These are phyloP conservation scores for Sander vitreus DNA, from an alignment of 2,113 vertebrate genomes.

Conservation along the genomic window DNA sequence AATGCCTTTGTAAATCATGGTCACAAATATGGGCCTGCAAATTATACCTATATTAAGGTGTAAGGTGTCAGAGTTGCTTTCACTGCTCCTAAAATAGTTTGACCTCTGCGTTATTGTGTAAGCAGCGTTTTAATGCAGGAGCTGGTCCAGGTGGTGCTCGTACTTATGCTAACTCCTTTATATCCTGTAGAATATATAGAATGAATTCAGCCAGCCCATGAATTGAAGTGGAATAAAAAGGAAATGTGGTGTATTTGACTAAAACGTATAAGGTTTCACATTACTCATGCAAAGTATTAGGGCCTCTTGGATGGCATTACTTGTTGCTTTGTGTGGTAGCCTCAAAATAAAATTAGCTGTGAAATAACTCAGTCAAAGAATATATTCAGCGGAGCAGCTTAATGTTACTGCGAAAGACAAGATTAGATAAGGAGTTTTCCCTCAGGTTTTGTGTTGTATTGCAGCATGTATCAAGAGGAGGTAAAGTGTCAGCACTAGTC, in stretches of 20 bases:
- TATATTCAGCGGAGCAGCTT: neutral
- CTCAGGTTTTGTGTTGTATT: neutral
- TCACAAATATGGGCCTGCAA: slow-evolving; percentile 3
- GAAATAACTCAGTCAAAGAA: neutral
- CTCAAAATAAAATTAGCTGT: neutral
- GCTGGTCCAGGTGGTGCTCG: neutral
- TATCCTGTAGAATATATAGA: neutral
- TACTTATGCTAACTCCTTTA: neutral
- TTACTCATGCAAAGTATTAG: neutral
- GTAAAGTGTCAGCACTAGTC: neutral
- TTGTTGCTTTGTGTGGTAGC: neutral
- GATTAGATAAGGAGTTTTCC: neutral
- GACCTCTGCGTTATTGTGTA: neutral
- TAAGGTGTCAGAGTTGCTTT: slow-evolving; percentile 16
- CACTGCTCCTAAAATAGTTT: slow-evolving; percentile 14
- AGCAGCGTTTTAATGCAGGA: neutral
- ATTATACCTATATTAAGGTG: slow-evolving; percentile 4
- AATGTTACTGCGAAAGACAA: neutral
- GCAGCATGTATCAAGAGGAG: neutral
- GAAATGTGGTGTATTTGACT: neutral
- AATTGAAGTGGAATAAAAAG: neutral
- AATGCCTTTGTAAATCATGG: slow-evolving; percentile 29
- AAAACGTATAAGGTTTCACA: neutral
- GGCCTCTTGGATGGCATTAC: neutral
- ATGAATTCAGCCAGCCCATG: neutral